Percentiles rank a stretch among this genome's conserved stretches.
Evolutionary conservation across 1,140 invertebrate species (phyloP).

Genomic region (Dreissena polymorpha): DNA sequence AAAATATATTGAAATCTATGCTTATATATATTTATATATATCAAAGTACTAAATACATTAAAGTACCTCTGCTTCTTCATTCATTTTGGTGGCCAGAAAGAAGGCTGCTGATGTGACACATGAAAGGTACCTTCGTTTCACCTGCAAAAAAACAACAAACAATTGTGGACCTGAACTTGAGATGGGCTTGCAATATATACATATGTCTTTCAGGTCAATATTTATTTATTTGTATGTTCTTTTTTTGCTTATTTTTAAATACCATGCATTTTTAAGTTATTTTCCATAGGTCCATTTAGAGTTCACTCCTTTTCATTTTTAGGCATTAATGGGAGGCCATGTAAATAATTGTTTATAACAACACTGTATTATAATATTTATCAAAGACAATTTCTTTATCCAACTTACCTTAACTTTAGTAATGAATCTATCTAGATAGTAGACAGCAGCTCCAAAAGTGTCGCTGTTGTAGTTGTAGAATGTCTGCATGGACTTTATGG

Average conservation of each 20-base stretch:
- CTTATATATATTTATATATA: too few relatives aligned
- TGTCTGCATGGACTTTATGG: constrained; percentile 46
- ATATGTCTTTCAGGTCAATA: too few relatives aligned
- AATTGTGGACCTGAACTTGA: neutral
- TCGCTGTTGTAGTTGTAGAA: constrained; percentile 51
- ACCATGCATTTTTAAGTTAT: neutral
- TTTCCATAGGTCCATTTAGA: neutral
- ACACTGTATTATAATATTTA: too few relatives aligned
- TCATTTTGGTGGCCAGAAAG: constrained; percentile 63
- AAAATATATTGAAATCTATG: too few relatives aligned
- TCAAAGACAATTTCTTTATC: too few relatives aligned
- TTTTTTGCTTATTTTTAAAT: neutral
- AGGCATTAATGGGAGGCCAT: too few relatives aligned
- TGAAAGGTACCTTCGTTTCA: constrained; percentile 62
- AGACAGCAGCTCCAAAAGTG: constrained; percentile 59
- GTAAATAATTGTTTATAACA: too few relatives aligned
- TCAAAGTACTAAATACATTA: too few relatives aligned
- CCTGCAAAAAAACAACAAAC: constrained; percentile 41
- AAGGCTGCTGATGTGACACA: constrained; percentile 65
- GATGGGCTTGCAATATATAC: too few relatives aligned
- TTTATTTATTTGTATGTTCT: neutral
- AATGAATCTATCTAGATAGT: constrained; percentile 60
- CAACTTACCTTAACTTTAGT: constrained; percentile 62
- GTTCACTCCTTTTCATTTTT: neutral
- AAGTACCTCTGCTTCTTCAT: constrained; percentile 66